Evolutionary conservation across 2,888 invertebrate species (phyloP).

Genomic region (Nomada fucata): DNA sequence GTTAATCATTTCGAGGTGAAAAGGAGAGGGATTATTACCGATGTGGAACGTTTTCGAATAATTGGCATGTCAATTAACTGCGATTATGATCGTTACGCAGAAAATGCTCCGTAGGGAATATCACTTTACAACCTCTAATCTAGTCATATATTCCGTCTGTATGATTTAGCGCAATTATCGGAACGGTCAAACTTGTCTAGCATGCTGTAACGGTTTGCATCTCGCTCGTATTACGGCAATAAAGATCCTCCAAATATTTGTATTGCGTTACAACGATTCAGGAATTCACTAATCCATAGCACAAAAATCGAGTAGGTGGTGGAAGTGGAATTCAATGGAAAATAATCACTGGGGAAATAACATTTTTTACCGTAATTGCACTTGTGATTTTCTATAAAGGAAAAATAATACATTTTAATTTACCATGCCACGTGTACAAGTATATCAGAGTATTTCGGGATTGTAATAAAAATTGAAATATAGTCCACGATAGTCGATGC

Average conservation of each 20-base stretch:
- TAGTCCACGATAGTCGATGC: not conserved
- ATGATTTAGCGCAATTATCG: constrained; percentile 24
- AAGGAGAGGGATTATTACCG: not conserved
- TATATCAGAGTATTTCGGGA: not conserved
- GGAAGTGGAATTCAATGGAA: not conserved
- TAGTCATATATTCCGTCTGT: not conserved
- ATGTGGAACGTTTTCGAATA: not conserved
- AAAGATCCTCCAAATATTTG: not conserved
- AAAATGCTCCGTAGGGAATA: not conserved
- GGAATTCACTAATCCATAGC: not conserved
- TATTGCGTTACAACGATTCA: not conserved
- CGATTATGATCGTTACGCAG: not conserved
- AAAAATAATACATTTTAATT: not conserved
- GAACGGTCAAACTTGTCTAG: too few relatives aligned
- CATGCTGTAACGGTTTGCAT: too few relatives aligned
- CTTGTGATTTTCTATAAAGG: not conserved
- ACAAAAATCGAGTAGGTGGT: not conserved
- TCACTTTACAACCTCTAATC: constrained; percentile 2
- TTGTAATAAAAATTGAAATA: not conserved
- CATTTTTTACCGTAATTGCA: not conserved
- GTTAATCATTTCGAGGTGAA: not conserved
- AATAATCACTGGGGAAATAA: not conserved
- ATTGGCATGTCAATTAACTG: not conserved
- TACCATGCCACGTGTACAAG: not conserved
- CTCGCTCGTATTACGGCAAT: too few relatives aligned